These are phyloP conservation scores for Sandelia bainsii DNA, from an alignment of 2,797 vertebrate species.

Conservation along the genomic window DNA sequence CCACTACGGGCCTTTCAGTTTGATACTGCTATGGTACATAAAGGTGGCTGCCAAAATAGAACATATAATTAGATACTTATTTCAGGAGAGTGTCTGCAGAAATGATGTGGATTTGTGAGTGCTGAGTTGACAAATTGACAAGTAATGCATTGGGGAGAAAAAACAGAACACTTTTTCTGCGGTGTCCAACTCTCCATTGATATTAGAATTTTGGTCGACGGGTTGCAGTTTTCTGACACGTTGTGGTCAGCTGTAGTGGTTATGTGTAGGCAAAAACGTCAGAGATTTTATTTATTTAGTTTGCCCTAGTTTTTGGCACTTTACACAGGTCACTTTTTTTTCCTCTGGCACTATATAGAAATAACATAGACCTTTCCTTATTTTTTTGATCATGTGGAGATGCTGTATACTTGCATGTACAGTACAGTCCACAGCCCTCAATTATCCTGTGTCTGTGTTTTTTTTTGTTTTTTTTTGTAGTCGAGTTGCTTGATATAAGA, in stretches of 20 bases:
- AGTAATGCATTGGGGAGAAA: constrained; percentile 6
- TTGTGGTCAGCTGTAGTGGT: background rate
- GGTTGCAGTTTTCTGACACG: constrained; percentile 8
- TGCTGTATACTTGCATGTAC: background rate
- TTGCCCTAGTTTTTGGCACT: background rate
- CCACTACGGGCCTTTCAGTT: constrained; percentile 23
- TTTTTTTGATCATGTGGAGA: background rate
- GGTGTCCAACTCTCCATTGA: background rate
- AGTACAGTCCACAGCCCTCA: background rate
- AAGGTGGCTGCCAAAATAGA: constrained; percentile 12
- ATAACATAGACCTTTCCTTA: background rate
- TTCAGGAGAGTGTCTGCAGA: constrained; percentile 18
- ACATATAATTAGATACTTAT: constrained; percentile 32
- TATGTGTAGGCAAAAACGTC: background rate
- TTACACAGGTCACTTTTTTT: background rate
- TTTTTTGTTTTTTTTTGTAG: too few species aligned
- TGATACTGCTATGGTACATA: constrained; percentile 29
- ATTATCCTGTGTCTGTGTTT: background rate
- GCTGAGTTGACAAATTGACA: constrained; percentile 15
- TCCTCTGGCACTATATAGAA: background rate
- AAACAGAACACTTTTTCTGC: background rate
- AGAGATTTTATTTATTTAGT: background rate
- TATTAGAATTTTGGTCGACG: background rate
- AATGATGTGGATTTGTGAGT: background rate
- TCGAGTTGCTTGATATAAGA: background rate